phyloP scores from a whole-genome alignment of 37 sponge, comb jelly and placozoan species.

The Halichondria panicea region DNA sequence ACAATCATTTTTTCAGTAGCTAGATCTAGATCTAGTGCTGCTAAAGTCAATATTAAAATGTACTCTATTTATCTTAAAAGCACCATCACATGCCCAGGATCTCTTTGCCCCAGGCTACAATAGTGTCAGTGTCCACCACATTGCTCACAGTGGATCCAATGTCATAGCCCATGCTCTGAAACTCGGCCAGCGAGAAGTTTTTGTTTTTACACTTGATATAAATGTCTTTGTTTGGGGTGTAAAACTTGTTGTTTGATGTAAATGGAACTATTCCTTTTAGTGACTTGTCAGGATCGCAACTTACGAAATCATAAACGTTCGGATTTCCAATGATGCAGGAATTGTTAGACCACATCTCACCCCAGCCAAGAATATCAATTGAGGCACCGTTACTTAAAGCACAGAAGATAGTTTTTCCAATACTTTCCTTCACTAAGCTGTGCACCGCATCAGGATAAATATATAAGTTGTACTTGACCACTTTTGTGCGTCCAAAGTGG shows the following conservation, averaged over 20 bases:
- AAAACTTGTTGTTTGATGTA: constrained; percentile 56
- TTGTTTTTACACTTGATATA: constrained; percentile 36
- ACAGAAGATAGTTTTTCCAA: constrained; percentile 43
- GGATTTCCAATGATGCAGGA: constrained; percentile 60
- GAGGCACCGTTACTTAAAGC: constrained; percentile 39
- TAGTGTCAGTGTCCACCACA: constrained; percentile 8
- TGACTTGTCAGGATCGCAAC: constrained; percentile 15
- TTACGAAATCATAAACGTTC: constrained; percentile 32
- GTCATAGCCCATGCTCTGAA: constrained; percentile 50
- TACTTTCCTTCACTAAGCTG: too few species aligned
- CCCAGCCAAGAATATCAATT: constrained; percentile 37
- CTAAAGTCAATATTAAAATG: too few species aligned
- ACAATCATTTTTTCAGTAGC: too few species aligned
- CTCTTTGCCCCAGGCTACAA: constrained; percentile 45
- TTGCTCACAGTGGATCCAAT: constrained; percentile 33
- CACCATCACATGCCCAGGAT: too few species aligned
- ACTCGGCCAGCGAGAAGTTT: constrained; percentile 22
- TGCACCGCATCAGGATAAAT: constrained; percentile 36
- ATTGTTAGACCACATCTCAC: constrained; percentile 52
- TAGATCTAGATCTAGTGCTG: too few species aligned
- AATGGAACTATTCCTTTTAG: constrained; percentile 38
- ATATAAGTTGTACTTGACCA: constrained; percentile 25
- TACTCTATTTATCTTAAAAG: too few species aligned
- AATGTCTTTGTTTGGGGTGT: constrained; percentile 35
- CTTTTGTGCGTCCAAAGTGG: constrained; percentile 43